Conservation (phyloP, 1,140 invertebrate genomes). For the Drosophila bipectinata region DNA sequence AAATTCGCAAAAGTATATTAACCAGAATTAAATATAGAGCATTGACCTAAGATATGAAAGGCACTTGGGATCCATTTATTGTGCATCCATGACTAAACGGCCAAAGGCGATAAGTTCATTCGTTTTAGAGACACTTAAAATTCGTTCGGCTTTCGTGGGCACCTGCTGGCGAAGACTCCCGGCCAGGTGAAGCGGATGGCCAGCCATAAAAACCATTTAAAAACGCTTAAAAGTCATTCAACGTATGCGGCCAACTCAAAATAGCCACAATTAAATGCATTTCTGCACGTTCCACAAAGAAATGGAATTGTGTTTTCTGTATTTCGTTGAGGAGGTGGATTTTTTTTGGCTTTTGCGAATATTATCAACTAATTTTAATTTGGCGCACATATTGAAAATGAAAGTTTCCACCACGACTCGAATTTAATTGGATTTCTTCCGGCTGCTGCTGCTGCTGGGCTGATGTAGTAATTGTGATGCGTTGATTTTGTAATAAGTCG, state of each 20-base stretch:
- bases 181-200: conserved; percentile 5
- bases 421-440: conserved; percentile 74
- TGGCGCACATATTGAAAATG: conserved; percentile 79
- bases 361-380: conserved; percentile 71
- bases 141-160: conserved; percentile 51
- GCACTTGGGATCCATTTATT: conserved; percentile 6
- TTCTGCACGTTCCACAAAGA: conserved; percentile 69
- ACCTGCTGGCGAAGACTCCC: conserved; percentile 22
- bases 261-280: conserved; percentile 74
- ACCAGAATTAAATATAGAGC: conserved; percentile 16
- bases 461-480: conserved; percentile 61
- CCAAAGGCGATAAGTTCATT: conserved; percentile 28
- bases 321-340: conserved; percentile 10
- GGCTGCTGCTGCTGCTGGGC: conserved; percentile 35
- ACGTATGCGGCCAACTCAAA: conserved; percentile 57
- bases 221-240: conserved; percentile 61
- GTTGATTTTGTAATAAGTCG: conserved; percentile 70
- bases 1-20: conserved; percentile 15
- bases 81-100: not conserved
- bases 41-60: conserved; percentile 16
- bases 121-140: conserved; percentile 46
- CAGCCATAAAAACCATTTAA: conserved; percentile 53
- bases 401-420: conserved; percentile 72
- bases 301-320: conserved; percentile 30
- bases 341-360: conserved; percentile 32